Evolutionary conservation across 1,140 invertebrate genomes (phyloP).

Genomic region (Drosophila navojoa): DNA sequence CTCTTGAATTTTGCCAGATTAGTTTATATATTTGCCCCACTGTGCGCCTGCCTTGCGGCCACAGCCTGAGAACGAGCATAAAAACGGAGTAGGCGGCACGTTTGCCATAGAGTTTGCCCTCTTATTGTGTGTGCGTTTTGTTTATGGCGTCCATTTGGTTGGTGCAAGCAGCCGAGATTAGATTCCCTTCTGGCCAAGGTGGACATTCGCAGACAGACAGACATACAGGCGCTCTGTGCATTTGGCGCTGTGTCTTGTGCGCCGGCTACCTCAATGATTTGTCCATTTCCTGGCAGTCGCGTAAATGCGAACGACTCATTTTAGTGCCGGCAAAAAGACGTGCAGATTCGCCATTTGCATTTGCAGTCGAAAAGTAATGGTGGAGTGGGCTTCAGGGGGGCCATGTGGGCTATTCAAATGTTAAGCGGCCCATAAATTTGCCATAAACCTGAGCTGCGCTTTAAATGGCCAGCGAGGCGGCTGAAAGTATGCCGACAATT

Average conservation of each 20-base stretch:
- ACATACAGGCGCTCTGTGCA: not conserved
- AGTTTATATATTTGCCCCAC: constrained; percentile 21
- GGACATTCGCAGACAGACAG: constrained; percentile 15
- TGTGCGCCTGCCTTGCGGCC: constrained; percentile 34
- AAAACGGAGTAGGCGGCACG: constrained; percentile 56
- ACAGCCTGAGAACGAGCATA: constrained; percentile 9
- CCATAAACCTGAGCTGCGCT: constrained; percentile 34
- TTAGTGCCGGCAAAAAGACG: constrained; percentile 65
- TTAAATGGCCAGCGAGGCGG: constrained; percentile 36
- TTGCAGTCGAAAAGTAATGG: constrained; percentile 19
- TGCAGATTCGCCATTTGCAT: constrained; percentile 52
- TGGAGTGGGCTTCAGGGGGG: not conserved
- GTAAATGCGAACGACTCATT: constrained; percentile 56
- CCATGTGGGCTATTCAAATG: constrained; percentile 37
- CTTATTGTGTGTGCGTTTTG: constrained; percentile 49
- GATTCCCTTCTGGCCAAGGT: constrained; percentile 54
- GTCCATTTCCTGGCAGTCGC: constrained; percentile 17
- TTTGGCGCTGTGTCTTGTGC: not conserved
- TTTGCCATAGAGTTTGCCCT: constrained; percentile 23
- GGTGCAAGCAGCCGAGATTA: constrained; percentile 64
- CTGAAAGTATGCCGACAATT: constrained; percentile 57
- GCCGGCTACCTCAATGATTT: constrained; percentile 14
- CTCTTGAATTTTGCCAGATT: too few species aligned
- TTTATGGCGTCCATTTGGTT: constrained; percentile 72
- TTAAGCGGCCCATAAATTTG: constrained; percentile 54